These are phyloP conservation scores for Drosophila equinoxialis DNA, from an alignment of 1,140 invertebrate species.

Conservation along the genomic window DNA sequence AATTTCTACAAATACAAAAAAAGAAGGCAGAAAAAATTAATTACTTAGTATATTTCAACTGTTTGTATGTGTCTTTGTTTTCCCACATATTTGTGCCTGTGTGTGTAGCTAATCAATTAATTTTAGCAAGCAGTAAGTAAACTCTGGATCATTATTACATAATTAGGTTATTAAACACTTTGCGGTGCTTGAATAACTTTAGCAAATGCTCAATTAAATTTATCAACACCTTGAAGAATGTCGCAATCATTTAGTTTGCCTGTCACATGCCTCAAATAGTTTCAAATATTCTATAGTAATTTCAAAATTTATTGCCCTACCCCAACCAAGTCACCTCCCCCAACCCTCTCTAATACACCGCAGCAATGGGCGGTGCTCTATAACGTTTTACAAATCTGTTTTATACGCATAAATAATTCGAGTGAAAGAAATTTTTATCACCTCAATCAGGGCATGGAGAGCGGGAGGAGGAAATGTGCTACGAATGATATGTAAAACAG, in stretches of 20 bases:
- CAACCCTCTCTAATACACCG: not conserved
- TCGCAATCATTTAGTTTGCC: conserved; percentile 61
- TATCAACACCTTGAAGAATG: conserved; percentile 60
- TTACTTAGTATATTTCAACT: conserved; percentile 8
- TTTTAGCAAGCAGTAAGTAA: conserved; percentile 14
- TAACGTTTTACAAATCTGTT: conserved; percentile 46
- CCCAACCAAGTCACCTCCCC: too few relatives aligned
- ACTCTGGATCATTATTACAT: not conserved
- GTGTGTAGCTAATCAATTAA: conserved; percentile 43
- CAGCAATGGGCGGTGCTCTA: not conserved
- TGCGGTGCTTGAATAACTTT: not conserved
- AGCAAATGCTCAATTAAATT: conserved; percentile 60
- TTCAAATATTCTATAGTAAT: conserved; percentile 50
- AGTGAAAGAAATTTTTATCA: conserved; percentile 49
- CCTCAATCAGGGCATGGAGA: conserved; percentile 11
- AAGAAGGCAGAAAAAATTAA: conserved; percentile 1
- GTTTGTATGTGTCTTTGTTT: conserved; percentile 28
- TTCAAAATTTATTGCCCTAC: conserved; percentile 61
- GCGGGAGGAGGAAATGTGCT: not conserved
- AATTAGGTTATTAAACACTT: not conserved
- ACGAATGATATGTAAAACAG: conserved; percentile 31
- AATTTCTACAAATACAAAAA: conserved; percentile 25
- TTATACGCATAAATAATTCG: conserved; percentile 57
- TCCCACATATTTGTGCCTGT: too few relatives aligned
- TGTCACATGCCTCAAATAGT: conserved; percentile 64